Base-by-base conservation (phyloP, 2,113 vertebrate genomes). In the Pao palembangensis region DNA sequence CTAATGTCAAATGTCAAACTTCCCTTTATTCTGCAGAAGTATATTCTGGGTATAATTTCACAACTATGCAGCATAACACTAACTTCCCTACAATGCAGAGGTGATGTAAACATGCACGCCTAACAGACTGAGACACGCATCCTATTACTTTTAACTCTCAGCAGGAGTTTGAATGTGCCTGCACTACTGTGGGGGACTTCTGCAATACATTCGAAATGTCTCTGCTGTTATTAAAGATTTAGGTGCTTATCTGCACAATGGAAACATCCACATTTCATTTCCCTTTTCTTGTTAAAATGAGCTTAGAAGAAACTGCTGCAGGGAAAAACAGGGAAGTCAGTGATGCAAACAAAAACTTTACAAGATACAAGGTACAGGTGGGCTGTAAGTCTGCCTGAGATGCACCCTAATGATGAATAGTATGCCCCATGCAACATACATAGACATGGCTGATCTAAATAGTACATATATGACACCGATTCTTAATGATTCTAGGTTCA, bases 241-340 rank as follows among this genome's bases (percentile, higher is more conserved):
- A 8, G 48, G 14, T 61, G 70, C 28, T 51, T 48, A 58, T 67
- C 52, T 61, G 10, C 18, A 69, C 42, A 51, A 78, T 57, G 55
- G 73, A 64, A 78, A 69, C 49, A 79, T 47, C 43, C 49, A 44
- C n/a, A 48, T 62, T 80, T 81, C 8, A 83, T 78, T 86, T 85
- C 80, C 76, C 76, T 71, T 75, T 76, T 68, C 38, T 47, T 4
- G 55, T 31, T 47, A 57, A 52, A 70, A 14, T 58, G 15, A 74
- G 51, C 46, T 78, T 63, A 66, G 38, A 31, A 50, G 67, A 49
- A 57, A 4, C 46, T 53, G 55, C 61, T 74, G 68, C 58, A 62
- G 54, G 55, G 21, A 58, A 28, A 42, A 57, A 42, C 42, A 42
- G 61, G 16, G n/a, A 18, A 12, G 18, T 13, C 43, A 5, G 7